Conservation (phyloP, 2,888 invertebrate species). For the Himalopsyche kuldschensis region DNA sequence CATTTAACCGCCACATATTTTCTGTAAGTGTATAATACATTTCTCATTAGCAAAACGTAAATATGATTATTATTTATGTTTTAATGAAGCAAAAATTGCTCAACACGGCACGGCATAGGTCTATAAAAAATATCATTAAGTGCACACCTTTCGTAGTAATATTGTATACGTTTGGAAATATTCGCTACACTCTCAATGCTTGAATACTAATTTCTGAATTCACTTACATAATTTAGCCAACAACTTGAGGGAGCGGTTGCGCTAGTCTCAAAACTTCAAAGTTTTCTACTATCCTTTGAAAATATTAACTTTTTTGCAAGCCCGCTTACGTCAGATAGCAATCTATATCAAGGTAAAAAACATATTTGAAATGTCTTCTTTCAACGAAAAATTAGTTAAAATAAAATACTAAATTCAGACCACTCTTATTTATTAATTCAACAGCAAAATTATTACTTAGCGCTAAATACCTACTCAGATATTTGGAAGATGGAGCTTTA, state of each 20-base stretch:
- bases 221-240: constrained; percentile 22
- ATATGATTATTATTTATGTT: neutral
- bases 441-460: too few relatives aligned
- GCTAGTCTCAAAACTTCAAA: neutral
- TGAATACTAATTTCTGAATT: constrained; percentile 26
- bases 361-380: neutral
- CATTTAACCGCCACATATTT: too few relatives aligned
- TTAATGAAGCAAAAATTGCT: neutral
- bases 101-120: neutral
- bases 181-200: neutral
- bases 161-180: neutral
- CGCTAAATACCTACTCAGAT: too few relatives aligned
- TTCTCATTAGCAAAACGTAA: too few relatives aligned
- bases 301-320: neutral
- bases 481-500: too few relatives aligned
- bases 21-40: too few relatives aligned
- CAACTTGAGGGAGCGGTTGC: neutral
- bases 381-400: too few relatives aligned
- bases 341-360: too few relatives aligned
- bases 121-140: neutral
- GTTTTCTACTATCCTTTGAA: neutral
- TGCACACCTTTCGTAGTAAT: neutral
- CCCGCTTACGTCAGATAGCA: too few relatives aligned
- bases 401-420: too few relatives aligned
- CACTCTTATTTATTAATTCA: too few relatives aligned